Conservation (phyloP, 2,888 invertebrate genomes). For the Prenolepis imparis region DNA sequence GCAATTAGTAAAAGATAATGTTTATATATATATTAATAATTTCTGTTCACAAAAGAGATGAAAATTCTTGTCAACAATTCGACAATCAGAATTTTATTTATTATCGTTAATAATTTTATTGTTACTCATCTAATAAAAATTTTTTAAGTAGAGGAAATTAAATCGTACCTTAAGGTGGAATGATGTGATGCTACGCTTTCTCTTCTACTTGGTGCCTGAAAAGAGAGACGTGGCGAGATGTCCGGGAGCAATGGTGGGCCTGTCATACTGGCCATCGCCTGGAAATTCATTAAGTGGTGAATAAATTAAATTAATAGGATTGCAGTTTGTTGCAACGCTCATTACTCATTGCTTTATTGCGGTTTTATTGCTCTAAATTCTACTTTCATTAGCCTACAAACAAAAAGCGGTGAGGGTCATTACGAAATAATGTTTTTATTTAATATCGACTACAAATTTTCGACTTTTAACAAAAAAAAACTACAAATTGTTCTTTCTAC, state of each 20-base stretch:
- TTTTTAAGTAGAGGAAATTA: conserved; percentile 2
- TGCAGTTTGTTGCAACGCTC: neutral
- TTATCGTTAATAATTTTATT: conserved; percentile 1
- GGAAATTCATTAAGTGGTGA: conserved; percentile 52
- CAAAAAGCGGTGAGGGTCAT: neutral
- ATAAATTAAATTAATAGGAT: neutral
- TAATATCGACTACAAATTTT: neutral
- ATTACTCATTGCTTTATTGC: conserved; percentile 13
- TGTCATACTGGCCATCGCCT: conserved; percentile 83
- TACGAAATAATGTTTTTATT: neutral
- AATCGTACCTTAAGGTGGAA: conserved; percentile 79
- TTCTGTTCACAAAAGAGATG: neutral
- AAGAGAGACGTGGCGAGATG: conserved; percentile 77
- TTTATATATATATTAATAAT: neutral
- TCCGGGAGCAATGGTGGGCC: conserved; percentile 77
- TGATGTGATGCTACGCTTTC: conserved; percentile 83
- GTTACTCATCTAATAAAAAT: neutral
- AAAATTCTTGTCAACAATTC: neutral
- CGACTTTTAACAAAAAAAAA: neutral
- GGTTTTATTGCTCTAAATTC: neutral
- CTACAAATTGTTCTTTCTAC: neutral
- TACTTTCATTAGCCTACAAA: conserved; percentile 22
- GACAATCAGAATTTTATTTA: neutral
- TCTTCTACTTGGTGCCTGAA: conserved; percentile 81
- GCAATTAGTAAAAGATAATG: neutral